Conservation (phyloP, 37 sponge, comb jelly and placozoan genomes). For the Bolinopsis microptera region DNA sequence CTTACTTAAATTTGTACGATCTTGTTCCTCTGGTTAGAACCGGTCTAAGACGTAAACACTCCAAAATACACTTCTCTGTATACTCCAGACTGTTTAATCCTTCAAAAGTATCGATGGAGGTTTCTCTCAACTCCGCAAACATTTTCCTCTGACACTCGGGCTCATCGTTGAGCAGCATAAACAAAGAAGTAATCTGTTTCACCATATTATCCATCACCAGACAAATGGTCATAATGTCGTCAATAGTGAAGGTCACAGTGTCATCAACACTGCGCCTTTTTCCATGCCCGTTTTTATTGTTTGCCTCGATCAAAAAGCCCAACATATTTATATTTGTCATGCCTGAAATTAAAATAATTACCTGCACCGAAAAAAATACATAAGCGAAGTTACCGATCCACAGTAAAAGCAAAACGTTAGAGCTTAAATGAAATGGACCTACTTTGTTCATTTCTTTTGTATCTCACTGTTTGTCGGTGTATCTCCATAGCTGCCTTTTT, state of each 20-base stretch:
- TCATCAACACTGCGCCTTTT: neutral
- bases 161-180: neutral
- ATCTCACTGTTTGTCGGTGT: neutral
- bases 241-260: neutral
- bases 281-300: neutral
- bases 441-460: neutral
- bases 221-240: constrained; percentile 18
- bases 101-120: neutral
- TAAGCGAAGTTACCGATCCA: too few species aligned
- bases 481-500: neutral
- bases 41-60: constrained; percentile 2
- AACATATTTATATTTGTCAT: neutral
- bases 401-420: too few species aligned
- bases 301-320: neutral
- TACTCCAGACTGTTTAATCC: neutral
- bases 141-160: neutral
- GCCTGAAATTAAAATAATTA: too few species aligned
- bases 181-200: neutral
- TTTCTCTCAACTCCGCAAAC: neutral
- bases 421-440: too few species aligned
- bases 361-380: too few species aligned
- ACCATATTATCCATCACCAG: constrained; percentile 26
- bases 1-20: neutral
- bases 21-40: neutral
- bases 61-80: constrained; percentile 21